Evolutionary conservation across 2,888 invertebrate species (phyloP), one percentile per base, ranked within the genome.

Genomic region (Mythimna lalbum): DNA sequence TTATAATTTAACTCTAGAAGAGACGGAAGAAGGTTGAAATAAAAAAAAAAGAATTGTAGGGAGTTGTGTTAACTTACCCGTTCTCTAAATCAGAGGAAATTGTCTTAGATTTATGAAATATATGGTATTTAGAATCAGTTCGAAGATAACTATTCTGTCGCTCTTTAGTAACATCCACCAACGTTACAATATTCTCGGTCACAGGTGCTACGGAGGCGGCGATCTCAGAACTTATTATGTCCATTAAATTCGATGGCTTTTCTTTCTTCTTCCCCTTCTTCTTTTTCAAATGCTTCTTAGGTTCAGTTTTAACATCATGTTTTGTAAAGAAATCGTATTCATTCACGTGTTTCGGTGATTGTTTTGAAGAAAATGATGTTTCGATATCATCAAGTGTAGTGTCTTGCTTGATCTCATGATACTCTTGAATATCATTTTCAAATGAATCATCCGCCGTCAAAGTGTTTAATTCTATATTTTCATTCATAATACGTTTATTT

Each of bases 241-340:
- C 94, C 91, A 94, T 92, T 71, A 95, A 78, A 83, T 88, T 92
- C 2, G 86, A 66, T 0, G 87, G 23, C 59, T 82, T 89, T 4
- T 84, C 84, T 80, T 89, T 93, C 73, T 88, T 90, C 68, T 89
- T 93, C 9, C 36, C 53, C 78, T 89, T 91, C 80, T 92, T 94
- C 86, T 90, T 91, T 73, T 89, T 92, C 17, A 73, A 75, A 31
- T 63, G 61, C 47, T 82, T 86, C 74, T 91, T 91, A 10, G 82
- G 66, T 55, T 78, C 74, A 23, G 78, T 60, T 75, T 89, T 92
- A 0, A 88, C 86, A 70, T 94, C 87, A 43, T 86, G 74, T 69
- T 91, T 82, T 27, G 91, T 91, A 72, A 95, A 95, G 77, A 95
- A 95, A 80, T 94, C 92, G 69, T 89, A 88, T 69, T 90, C 90